Conservation (phyloP, 2,888 invertebrate genomes). For the Lamproptera curius region DNA sequence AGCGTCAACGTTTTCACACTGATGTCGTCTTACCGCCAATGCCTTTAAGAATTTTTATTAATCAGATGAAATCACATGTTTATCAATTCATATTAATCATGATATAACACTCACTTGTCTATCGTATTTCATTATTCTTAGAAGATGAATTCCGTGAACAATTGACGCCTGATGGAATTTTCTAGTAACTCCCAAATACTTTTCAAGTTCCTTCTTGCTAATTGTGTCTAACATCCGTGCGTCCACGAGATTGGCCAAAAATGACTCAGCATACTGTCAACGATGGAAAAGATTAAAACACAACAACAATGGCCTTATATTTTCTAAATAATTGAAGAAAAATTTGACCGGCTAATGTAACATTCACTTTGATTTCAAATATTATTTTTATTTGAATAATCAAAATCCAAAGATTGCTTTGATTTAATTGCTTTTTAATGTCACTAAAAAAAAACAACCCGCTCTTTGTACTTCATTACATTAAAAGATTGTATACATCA, state of each 20-base stretch:
- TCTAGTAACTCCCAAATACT: constrained; percentile 92
- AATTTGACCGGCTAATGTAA: too few species aligned
- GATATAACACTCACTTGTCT: constrained; percentile 80
- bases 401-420: too few species aligned
- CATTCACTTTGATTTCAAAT: too few species aligned
- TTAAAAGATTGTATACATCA: too few species aligned
- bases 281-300: background rate
- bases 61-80: too few species aligned
- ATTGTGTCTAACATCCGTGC: constrained; percentile 95
- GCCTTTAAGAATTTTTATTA: too few species aligned
- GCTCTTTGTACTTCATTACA: too few species aligned
- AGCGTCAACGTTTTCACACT: constrained; percentile 91
- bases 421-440: too few species aligned
- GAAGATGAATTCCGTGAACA: constrained; percentile 94
- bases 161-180: constrained; percentile 97
- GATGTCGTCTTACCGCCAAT: constrained; percentile 90
- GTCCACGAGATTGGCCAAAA: constrained; percentile 93
- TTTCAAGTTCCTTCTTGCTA: constrained; percentile 96
- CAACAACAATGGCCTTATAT: too few species aligned
- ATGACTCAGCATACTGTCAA: constrained; percentile 90
- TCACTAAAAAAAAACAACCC: too few species aligned
- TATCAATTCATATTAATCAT: background rate
- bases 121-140: constrained; percentile 95
- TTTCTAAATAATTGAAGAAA: too few species aligned
- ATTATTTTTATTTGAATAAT: too few species aligned